phyloP scores from a whole-genome alignment of 2,888 invertebrate species.

The Siphonodentalium dalli region DNA sequence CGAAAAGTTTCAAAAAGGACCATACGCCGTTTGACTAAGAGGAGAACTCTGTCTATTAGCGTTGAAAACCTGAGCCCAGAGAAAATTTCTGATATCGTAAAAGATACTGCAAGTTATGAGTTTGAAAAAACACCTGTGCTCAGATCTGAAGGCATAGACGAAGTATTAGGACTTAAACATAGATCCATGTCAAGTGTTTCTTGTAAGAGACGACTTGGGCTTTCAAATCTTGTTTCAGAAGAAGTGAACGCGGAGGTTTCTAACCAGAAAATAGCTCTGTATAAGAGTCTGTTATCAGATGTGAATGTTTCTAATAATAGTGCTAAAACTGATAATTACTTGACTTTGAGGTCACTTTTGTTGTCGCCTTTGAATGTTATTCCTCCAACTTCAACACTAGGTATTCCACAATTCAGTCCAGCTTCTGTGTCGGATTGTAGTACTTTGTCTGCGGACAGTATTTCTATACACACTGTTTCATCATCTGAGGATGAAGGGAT shows the following conservation, averaged over 20 bases:
- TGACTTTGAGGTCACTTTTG: too few relatives aligned
- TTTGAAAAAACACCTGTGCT: constrained; percentile 46
- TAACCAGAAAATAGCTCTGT: constrained; percentile 41
- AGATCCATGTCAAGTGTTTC: constrained; percentile 14
- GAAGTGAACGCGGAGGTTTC: constrained; percentile 44
- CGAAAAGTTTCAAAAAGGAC: constrained; percentile 25
- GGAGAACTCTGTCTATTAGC: too few relatives aligned
- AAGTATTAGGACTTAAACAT: constrained; percentile 44
- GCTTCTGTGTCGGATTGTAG: too few relatives aligned
- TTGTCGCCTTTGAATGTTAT: too few relatives aligned
- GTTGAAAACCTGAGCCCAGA: neutral
- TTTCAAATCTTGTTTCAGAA: constrained; percentile 44
- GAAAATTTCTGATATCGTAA: neutral
- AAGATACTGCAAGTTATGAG: constrained; percentile 10
- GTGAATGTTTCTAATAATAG: neutral
- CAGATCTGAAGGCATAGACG: constrained; percentile 42
- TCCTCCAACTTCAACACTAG: too few relatives aligned
- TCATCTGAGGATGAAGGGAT: constrained; percentile 41
- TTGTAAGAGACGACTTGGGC: constrained; percentile 24
- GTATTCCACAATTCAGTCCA: too few relatives aligned
- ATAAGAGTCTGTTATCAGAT: constrained; percentile 43
- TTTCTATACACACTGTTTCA: too few relatives aligned
- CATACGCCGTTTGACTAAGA: neutral
- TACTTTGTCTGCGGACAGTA: too few relatives aligned
- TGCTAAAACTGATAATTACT: neutral